phyloP scores from a whole-genome alignment of 2,888 invertebrate species.

The Parnassius orleans region DNA sequence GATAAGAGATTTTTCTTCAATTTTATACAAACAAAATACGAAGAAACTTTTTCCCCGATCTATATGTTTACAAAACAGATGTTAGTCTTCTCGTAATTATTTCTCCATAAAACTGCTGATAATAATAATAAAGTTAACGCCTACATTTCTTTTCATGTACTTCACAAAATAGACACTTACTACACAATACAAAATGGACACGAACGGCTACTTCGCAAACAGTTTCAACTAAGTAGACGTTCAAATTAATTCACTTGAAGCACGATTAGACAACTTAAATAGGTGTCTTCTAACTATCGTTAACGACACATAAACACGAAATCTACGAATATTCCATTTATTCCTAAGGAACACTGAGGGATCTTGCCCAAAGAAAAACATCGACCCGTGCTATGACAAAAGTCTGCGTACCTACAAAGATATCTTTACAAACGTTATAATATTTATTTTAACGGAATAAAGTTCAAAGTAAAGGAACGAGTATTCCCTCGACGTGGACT shows the following conservation, averaged over 20 bases:
- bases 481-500: conserved; percentile 35
- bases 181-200: neutral
- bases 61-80: too few relatives aligned
- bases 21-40: too few relatives aligned
- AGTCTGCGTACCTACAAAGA: conserved; percentile 26
- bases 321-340: conserved; percentile 58
- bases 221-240: conserved; percentile 41
- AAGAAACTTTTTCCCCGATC: too few relatives aligned
- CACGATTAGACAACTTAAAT: conserved; percentile 46
- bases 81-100: too few relatives aligned
- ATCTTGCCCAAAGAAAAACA: conserved; percentile 68
- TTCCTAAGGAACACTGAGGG: conserved; percentile 60
- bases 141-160: neutral
- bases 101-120: too few relatives aligned
- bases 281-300: conserved; percentile 40
- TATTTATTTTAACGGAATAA: conserved; percentile 43
- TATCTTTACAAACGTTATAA: conserved; percentile 25
- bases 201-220: conserved; percentile 25
- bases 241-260: conserved; percentile 54
- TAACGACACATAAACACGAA: conserved; percentile 59
- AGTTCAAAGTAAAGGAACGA: conserved; percentile 47
- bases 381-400: conserved; percentile 45
- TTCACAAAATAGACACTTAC: neutral
- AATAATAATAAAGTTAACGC: neutral
- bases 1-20: too few relatives aligned